phyloP scores from a whole-genome alignment of 2,888 invertebrate genomes.

The Euspilapteryx auroguttella region DNA sequence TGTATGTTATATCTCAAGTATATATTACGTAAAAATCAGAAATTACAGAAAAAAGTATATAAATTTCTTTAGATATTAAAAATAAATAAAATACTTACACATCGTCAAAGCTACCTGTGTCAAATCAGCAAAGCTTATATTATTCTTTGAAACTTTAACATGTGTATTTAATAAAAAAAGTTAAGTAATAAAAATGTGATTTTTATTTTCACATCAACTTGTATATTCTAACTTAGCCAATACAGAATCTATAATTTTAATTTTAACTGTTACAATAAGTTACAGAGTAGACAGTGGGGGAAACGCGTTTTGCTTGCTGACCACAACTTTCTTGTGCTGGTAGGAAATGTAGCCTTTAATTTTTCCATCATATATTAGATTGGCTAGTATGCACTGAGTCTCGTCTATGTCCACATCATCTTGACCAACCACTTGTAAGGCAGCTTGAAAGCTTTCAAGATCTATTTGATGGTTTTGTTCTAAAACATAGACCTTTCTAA shows the following conservation, averaged over 20 bases:
- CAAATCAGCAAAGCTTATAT: no score
- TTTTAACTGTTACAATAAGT: no score
- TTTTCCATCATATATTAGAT: conserved; percentile 94
- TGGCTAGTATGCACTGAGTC: conserved; percentile 94
- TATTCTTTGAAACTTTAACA: no score
- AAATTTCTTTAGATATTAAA: no score
- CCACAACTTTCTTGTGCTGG: conserved; percentile 94
- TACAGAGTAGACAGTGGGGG: conserved; percentile 72
- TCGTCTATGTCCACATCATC: conserved; percentile 91
- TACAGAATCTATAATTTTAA: no score
- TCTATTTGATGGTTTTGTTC: conserved; percentile 86
- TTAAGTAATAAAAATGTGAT: conserved; percentile 41
- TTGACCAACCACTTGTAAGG: conserved; percentile 78
- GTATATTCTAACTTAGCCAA: no score
- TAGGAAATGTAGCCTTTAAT: conserved; percentile 98
- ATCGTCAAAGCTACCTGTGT: no score
- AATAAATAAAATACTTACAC: no score
- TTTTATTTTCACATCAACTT: conserved; percentile 17
- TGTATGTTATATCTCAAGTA: no score
- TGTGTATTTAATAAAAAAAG: no score
- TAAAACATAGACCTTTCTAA: conserved; percentile 84
- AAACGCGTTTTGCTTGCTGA: conserved; percentile 96
- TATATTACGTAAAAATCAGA: no score
- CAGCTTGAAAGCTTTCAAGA: conserved; percentile 79
- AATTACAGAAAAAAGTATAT: no score